Percentiles rank a stretch among this genome's conserved stretches.
These are phyloP conservation scores for Craseonycteris thonglongyai DNA, from an alignment of 2,113 vertebrate species.

Conservation along the genomic window DNA sequence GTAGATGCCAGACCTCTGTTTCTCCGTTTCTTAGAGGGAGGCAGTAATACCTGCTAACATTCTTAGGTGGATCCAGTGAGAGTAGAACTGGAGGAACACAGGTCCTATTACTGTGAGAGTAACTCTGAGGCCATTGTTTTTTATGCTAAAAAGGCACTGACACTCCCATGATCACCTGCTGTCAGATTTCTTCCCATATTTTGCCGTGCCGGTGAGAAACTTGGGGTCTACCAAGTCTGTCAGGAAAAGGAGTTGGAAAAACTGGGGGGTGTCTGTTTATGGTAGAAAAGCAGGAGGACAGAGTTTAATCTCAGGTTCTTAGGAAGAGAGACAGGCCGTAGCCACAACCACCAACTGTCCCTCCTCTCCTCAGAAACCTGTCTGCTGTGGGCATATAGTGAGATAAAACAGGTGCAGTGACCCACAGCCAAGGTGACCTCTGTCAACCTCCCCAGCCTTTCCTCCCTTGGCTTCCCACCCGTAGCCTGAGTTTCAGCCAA, in stretches of 20 bases:
- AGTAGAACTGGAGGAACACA: neutral
- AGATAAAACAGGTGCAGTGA: neutral
- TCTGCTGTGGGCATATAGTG: accelerated
- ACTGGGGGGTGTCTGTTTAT: neutral
- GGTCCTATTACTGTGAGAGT: neutral
- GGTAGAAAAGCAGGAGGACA: neutral
- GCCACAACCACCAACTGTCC: neutral
- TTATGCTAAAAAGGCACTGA: neutral
- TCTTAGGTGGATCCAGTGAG: neutral
- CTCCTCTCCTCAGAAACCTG: neutral
- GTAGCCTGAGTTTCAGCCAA: neutral
- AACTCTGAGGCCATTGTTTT: neutral
- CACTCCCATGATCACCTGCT: too few species aligned
- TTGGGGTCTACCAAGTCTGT: neutral
- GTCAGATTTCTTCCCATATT: neutral
- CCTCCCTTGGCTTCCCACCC: accelerated
- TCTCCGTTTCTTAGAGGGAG: neutral
- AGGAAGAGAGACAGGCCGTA: neutral
- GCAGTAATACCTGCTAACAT: neutral
- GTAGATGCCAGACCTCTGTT: neutral
- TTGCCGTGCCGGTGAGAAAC: neutral
- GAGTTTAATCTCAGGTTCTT: neutral
- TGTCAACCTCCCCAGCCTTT: neutral
- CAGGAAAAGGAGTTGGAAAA: neutral
- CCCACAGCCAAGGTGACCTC: neutral